Conservation (phyloP, 2,113 vertebrate species). For the Condylura cristata region DNA sequence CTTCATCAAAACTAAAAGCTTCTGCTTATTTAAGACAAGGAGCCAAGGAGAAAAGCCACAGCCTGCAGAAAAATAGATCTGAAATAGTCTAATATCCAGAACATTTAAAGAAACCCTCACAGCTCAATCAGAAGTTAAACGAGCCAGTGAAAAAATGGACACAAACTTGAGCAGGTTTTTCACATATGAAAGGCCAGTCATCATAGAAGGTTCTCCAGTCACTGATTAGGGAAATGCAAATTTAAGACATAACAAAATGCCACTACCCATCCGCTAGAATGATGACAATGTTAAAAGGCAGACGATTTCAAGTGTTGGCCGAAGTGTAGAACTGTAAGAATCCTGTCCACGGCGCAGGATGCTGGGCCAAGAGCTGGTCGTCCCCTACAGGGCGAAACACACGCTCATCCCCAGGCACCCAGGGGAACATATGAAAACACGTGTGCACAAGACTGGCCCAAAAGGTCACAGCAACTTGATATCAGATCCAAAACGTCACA, state of each 20-base stretch:
- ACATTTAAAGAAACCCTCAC: neutral
- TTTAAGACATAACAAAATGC: neutral
- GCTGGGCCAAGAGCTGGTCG: neutral
- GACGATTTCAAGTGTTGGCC: neutral
- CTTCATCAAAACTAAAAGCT: neutral
- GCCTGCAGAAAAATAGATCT: neutral
- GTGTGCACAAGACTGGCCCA: neutral
- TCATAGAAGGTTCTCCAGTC: neutral
- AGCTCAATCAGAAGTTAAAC: neutral
- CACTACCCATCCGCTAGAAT: too few species aligned
- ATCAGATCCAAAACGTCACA: neutral
- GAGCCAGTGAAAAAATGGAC: neutral
- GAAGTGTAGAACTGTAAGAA: neutral
- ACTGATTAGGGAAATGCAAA: neutral
- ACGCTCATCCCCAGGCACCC: neutral
- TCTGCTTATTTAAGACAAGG: neutral
- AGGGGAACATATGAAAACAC: neutral
- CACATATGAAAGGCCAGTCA: too few species aligned
- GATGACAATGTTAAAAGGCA: neutral
- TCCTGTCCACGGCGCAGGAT: accelerated
- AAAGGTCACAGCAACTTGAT: neutral
- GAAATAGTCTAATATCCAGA: neutral
- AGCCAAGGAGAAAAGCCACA: neutral
- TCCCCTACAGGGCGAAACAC: neutral
- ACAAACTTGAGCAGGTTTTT: neutral